Evolutionary conservation across 2,797 vertebrate genomes (phyloP).

Genomic region (Vireo griseus): DNA sequence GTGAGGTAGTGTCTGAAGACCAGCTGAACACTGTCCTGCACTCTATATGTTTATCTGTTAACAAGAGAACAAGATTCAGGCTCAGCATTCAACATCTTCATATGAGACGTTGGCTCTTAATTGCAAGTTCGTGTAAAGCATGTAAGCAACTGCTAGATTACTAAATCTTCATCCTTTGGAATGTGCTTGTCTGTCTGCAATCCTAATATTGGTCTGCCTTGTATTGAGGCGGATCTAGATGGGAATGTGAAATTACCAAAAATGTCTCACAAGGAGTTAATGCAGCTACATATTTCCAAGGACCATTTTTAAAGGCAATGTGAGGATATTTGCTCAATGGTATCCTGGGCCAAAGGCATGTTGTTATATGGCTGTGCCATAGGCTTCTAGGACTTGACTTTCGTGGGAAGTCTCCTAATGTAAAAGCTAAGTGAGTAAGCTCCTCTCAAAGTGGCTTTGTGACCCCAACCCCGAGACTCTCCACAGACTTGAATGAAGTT

Average conservation of each 20-base stretch:
- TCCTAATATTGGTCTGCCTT: background rate
- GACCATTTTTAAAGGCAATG: background rate
- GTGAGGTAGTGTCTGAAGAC: background rate
- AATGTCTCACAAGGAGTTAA: background rate
- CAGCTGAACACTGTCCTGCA: background rate
- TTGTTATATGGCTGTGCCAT: background rate
- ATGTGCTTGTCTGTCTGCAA: background rate
- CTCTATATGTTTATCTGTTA: background rate
- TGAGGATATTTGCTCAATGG: background rate
- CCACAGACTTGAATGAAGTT: background rate
- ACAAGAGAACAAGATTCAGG: background rate
- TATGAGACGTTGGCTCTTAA: background rate
- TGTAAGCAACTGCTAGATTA: background rate
- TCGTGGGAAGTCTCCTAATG: background rate
- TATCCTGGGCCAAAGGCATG: background rate
- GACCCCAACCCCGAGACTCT: background rate
- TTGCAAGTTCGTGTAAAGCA: background rate
- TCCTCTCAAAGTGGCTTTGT: background rate
- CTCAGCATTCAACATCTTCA: background rate
- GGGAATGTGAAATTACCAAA: background rate
- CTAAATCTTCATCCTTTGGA: background rate
- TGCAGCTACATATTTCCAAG: background rate
- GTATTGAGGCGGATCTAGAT: background rate
- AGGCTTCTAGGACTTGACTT: background rate
- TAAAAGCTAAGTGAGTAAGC: background rate